Evolutionary conservation across 1,140 invertebrate genomes (phyloP).

Genomic region (Drosophila lowei): DNA sequence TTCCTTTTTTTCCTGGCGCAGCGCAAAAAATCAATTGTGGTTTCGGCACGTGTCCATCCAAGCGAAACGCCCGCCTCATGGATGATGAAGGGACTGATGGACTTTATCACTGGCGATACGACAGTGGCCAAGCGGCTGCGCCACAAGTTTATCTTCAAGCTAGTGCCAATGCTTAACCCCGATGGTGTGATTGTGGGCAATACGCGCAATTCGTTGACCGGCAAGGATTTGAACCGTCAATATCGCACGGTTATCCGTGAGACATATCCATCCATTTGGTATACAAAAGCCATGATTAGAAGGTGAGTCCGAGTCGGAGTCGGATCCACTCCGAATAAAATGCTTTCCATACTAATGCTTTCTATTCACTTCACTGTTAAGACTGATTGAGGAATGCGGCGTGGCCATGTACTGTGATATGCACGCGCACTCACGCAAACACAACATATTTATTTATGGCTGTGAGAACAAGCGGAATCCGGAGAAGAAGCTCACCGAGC

Average conservation of each 20-base stretch:
- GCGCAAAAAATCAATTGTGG: conserved; percentile 92
- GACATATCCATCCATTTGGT: conserved; percentile 96
- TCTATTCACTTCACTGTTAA: conserved; percentile 55
- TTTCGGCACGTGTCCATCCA: conserved; percentile 96
- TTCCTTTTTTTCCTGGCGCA: conserved; percentile 51
- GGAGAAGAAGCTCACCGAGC: conserved; percentile 91
- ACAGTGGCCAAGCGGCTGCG: conserved; percentile 90
- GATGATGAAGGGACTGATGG: conserved; percentile 98
- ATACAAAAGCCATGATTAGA: conserved; percentile 94
- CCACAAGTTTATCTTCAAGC: conserved; percentile 97
- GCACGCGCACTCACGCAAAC: conserved; percentile 96
- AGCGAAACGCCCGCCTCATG: conserved; percentile 97
- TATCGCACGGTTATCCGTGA: conserved; percentile 94
- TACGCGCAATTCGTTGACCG: conserved; percentile 93
- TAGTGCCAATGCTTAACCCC: conserved; percentile 97
- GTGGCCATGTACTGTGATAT: conserved; percentile 97
- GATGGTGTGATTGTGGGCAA: conserved; percentile 97
- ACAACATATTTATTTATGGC: conserved; percentile 98
- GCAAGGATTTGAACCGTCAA: conserved; percentile 94
- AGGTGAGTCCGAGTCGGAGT: conserved; percentile 84
- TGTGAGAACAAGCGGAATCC: conserved; percentile 93
- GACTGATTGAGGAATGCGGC: conserved; percentile 95
- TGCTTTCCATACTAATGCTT: background rate
- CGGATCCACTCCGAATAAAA: no score
- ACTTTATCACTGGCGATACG: conserved; percentile 93